A percentile compares a stretch with the other conserved stretches of the same genome.
Evolutionary conservation across 30 jellyfish, hydroid and myxozoan genomes (phyloP).

Genomic region (Aurelia aurita): DNA sequence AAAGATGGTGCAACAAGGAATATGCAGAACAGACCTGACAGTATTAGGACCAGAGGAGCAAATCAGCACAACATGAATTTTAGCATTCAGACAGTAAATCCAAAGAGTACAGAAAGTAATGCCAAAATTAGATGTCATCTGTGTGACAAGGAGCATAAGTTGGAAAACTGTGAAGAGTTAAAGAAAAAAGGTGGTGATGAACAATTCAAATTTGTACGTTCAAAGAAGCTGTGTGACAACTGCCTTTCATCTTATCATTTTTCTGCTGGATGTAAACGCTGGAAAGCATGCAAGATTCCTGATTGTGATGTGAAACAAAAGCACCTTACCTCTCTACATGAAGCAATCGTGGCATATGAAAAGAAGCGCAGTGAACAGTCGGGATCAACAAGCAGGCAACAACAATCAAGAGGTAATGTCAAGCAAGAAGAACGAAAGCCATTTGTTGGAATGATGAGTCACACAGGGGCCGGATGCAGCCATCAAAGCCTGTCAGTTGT

Average conservation of each 20-base stretch:
- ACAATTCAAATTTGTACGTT: slow-evolving; percentile 19
- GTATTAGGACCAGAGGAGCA: no score
- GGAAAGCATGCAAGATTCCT: slow-evolving; percentile 45
- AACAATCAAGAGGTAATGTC: not conserved
- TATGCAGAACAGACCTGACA: no score
- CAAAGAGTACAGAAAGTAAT: not conserved
- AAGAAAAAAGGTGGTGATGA: slow-evolving; percentile 30
- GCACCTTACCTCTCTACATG: slow-evolving; percentile 41
- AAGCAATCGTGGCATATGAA: slow-evolving; percentile 37
- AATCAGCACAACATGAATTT: slow-evolving; percentile 2
- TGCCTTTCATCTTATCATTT: slow-evolving; percentile 39
- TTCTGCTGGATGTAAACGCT: slow-evolving; percentile 50
- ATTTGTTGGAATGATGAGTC: slow-evolving; percentile 32
- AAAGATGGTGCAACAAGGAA: no score
- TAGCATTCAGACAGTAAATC: slow-evolving; percentile 1
- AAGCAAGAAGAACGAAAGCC: not conserved
- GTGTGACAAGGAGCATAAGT: slow-evolving; percentile 48
- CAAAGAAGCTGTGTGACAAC: slow-evolving; percentile 51
- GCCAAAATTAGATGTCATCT: slow-evolving; percentile 16
- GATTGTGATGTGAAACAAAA: slow-evolving; percentile 25
- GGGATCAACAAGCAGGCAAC: not conserved
- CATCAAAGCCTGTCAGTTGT: slow-evolving; percentile 46
- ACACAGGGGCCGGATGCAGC: slow-evolving; percentile 62
- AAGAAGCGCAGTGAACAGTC: slow-evolving; percentile 10
- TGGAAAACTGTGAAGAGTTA: slow-evolving; percentile 41